These are phyloP conservation scores for Drosophila auraria DNA, from an alignment of 1,140 invertebrate species.

Conservation along the genomic window DNA sequence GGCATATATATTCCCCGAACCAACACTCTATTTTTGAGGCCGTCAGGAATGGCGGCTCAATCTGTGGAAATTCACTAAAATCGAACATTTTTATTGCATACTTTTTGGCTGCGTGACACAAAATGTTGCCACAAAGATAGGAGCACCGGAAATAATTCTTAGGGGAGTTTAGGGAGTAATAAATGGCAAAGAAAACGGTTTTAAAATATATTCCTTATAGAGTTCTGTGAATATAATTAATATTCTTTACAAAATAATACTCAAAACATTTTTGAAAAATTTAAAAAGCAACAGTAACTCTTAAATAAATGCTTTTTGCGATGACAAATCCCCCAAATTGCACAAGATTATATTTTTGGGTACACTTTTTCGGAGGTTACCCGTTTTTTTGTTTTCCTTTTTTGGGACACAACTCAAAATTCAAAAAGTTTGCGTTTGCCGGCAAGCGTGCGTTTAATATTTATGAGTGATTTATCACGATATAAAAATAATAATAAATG, in stretches of 20 bases:
- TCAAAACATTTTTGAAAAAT: too few relatives aligned
- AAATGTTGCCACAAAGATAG: constrained; percentile 13
- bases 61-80: constrained; percentile 32
- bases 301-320: background rate
- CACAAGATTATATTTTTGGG: constrained; percentile 6
- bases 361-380: constrained; percentile 10
- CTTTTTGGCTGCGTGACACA: constrained; percentile 30
- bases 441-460: constrained; percentile 81
- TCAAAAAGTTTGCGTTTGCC: constrained; percentile 63
- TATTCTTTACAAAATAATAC: too few relatives aligned
- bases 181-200: background rate
- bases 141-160: background rate
- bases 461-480: constrained; percentile 84
- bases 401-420: constrained; percentile 55
- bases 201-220: too few relatives aligned
- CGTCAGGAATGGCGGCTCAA: constrained; percentile 2
- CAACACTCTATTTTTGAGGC: constrained; percentile 1
- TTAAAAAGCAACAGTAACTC: background rate
- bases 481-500: constrained; percentile 84
- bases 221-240: background rate
- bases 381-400: background rate
- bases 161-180: too few relatives aligned
- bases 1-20: background rate
- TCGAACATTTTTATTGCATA: constrained; percentile 48
- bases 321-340: constrained; percentile 17